These are phyloP conservation scores for Rhinolophus sinicus DNA, from an alignment of 2,113 vertebrate species.

Conservation along the genomic window DNA sequence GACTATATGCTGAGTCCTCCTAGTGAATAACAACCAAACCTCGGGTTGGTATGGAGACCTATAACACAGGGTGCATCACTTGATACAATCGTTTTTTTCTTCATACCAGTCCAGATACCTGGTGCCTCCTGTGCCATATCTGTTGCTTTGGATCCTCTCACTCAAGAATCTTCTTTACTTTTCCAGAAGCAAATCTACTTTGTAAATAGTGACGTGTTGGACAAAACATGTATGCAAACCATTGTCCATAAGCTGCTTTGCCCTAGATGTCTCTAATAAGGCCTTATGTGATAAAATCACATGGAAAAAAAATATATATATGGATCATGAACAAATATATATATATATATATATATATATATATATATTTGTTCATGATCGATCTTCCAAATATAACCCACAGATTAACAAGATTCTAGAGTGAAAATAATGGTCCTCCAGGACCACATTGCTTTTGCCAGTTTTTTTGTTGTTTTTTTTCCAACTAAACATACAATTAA, in stretches of 20 bases:
- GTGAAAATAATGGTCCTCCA: neutral
- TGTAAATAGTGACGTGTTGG: neutral
- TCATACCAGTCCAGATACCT: neutral
- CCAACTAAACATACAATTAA: neutral
- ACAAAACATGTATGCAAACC: neutral
- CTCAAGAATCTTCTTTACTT: neutral
- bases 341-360: no score
- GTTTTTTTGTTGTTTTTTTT: neutral
- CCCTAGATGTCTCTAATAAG: neutral
- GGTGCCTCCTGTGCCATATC: neutral
- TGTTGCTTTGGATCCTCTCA: neutral
- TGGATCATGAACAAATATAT: no score
- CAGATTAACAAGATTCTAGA: neutral
- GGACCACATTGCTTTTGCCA: neutral
- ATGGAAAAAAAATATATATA: neutral
- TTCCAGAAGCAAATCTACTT: neutral
- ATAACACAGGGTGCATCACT: neutral
- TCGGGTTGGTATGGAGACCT: neutral
- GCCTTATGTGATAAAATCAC: neutral
- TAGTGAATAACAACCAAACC: neutral
- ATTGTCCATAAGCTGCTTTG: neutral
- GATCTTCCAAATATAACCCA: neutral
- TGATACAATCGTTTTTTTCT: neutral
- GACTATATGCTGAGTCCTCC: neutral
- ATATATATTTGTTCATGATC: neutral